These are phyloP conservation scores for Sebastes minor DNA, from an alignment of 2,797 vertebrate genomes.

Conservation along the genomic window DNA sequence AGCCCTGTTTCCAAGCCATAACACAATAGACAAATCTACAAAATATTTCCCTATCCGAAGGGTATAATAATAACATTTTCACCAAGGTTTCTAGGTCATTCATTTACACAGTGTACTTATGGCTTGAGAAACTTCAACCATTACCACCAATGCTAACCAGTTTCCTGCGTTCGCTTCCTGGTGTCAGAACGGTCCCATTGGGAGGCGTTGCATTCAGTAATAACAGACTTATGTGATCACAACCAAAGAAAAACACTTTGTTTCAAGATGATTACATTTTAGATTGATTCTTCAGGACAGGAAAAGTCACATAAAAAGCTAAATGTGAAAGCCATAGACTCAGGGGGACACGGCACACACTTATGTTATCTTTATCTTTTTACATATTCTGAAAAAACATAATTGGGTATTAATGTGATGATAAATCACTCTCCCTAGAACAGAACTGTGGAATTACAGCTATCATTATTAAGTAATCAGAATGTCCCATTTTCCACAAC, in stretches of 20 bases:
- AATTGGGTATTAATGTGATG: not conserved
- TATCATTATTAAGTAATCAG: constrained; percentile 61
- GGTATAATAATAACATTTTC: not conserved
- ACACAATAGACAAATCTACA: too few species aligned
- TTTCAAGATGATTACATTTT: constrained; percentile 23
- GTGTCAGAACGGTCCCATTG: constrained; percentile 29
- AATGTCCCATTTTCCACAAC: constrained; percentile 45
- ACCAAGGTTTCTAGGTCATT: not conserved
- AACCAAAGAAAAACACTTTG: constrained; percentile 29
- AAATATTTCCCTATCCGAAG: not conserved
- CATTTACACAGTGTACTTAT: not conserved
- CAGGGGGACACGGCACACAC: constrained; percentile 39
- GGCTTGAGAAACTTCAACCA: not conserved
- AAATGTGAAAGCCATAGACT: constrained; percentile 32
- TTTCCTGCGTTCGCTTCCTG: constrained; percentile 13
- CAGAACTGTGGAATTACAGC: constrained; percentile 65
- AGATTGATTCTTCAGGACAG: constrained; percentile 28
- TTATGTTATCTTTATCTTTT: not conserved
- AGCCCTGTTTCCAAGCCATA: too few species aligned
- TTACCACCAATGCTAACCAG: not conserved
- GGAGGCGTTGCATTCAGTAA: constrained; percentile 37
- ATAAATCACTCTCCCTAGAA: constrained; percentile 63
- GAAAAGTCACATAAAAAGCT: constrained; percentile 14
- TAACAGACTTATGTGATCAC: constrained; percentile 42
- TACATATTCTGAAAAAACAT: not conserved